Base-by-base conservation (phyloP, 2,888 invertebrate species). In the Dexiosoma caninum region DNA sequence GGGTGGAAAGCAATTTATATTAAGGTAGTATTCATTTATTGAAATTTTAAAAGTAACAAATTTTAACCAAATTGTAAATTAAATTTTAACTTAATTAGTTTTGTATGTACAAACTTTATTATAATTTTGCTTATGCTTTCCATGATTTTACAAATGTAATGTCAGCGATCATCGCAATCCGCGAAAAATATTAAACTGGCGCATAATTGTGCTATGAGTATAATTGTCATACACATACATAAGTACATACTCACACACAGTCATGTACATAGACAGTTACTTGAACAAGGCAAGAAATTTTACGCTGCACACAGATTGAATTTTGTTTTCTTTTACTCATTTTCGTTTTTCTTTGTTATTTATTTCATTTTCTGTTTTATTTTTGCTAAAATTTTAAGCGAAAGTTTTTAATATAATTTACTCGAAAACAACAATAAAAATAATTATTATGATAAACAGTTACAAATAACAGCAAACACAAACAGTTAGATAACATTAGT, bases 341-440 rank as follows among this genome's bases (percentile, higher is more conserved):
- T 27, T 23, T 57, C 44, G 27, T 3, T 30, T 44, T 42, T 69
- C 3, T 40, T 27, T 30, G 37, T 60, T 60, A 27, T 49, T 59
- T 40, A 12, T 32, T 14, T 40, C 42, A 8, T 32, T 44, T 14
- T 35, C 8, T 40, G 1, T 35, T 19, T 51, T 49, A 37, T 32
- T 66, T 55, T 35, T 5, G 2, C 16, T 5, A 10, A 21, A 9
- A 9, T 12, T 55, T 67, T 12, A 19, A 32, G 14, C 6, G 19
- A 62, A 74, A 64, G 37, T 62, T 74, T 75, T 75, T 66, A 1
- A 59, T 66, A 49, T 14, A 66, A 74, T 74, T 74, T 57, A 57
- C 49, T 64, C 32, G 40, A 40, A 66, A 57, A 59, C 27, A 46
- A 64, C 21, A 49, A 64, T 32, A 53, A 57, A 10, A 57, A 57